These are phyloP conservation scores for Tyto alba DNA, from an alignment of 2,113 vertebrate species.

Conservation along the genomic window DNA sequence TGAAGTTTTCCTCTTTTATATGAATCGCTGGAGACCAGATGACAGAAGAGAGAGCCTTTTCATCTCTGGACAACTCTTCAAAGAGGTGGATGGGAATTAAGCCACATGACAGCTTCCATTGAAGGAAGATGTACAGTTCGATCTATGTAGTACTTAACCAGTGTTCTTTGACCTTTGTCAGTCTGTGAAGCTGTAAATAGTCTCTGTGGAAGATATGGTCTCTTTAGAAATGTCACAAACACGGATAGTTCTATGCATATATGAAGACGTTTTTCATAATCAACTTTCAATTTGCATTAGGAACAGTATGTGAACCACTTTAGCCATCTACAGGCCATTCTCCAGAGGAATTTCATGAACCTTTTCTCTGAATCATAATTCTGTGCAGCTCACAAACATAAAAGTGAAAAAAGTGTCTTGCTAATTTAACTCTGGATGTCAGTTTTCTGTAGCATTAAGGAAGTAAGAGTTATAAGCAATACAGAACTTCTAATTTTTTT, in stretches of 20 bases:
- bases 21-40: not conserved
- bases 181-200: not conserved
- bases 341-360: not conserved
- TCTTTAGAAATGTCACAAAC: not conserved
- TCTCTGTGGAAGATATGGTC: not conserved
- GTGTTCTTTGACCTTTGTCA: not conserved
- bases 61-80: not conserved
- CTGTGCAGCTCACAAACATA: not conserved
- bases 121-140: not conserved
- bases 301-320: not conserved
- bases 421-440: not conserved
- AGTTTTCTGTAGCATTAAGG: not conserved
- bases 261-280: not conserved
- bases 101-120: not conserved
- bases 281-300: not conserved
- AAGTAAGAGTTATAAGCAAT: not conserved
- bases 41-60: not conserved
- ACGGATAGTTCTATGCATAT: not conserved
- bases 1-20: not conserved
- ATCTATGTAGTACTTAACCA: not conserved
- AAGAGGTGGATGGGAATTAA: constrained; percentile 11
- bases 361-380: not conserved
- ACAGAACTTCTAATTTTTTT: not conserved
- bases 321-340: not conserved
- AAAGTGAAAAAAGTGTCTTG: not conserved